These are phyloP conservation scores for Taeniopygia guttata DNA, from an alignment of 2,797 vertebrate genomes.

Conservation along the genomic window DNA sequence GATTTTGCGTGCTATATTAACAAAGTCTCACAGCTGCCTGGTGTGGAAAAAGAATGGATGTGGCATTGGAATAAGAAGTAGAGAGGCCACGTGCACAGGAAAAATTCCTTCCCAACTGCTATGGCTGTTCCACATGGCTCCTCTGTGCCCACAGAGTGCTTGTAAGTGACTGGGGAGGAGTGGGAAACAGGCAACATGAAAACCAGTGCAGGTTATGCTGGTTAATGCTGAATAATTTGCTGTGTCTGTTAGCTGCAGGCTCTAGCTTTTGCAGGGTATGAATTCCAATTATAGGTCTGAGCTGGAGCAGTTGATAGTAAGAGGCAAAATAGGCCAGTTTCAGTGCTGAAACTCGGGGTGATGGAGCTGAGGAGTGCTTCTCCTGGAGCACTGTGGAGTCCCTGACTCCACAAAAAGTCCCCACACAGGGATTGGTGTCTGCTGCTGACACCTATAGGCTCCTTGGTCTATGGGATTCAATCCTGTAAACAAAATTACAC, in stretches of 20 bases:
- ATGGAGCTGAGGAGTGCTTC: neutral
- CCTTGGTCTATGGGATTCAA: neutral
- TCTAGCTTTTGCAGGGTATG: neutral
- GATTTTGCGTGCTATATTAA: constrained; percentile 35
- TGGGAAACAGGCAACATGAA: neutral
- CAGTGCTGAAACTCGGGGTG: neutral
- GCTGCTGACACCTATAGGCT: rapidly evolving
- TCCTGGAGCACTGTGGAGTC: too few relatives aligned
- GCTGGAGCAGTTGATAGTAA: neutral
- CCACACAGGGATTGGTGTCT: rapidly evolving
- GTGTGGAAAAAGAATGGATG: neutral
- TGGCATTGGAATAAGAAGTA: constrained; percentile 9
- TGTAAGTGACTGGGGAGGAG: neutral
- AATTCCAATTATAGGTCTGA: neutral
- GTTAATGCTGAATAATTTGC: constrained; percentile 20
- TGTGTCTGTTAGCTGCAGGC: constrained; percentile 24
- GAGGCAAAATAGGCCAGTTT: neutral
- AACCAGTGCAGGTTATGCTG: neutral
- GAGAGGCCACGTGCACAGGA: neutral
- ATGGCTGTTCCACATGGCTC: neutral
- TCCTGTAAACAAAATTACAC: neutral
- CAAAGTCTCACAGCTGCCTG: constrained; percentile 3
- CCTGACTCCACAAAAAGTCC: neutral
- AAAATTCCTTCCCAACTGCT: neutral
- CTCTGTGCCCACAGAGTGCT: neutral